A percentile compares a stretch with the other conserved stretches of the same genome.
Evolutionary conservation across 2,797 vertebrate genomes (phyloP).

Genomic region (Kryptolebias ocellatus): DNA sequence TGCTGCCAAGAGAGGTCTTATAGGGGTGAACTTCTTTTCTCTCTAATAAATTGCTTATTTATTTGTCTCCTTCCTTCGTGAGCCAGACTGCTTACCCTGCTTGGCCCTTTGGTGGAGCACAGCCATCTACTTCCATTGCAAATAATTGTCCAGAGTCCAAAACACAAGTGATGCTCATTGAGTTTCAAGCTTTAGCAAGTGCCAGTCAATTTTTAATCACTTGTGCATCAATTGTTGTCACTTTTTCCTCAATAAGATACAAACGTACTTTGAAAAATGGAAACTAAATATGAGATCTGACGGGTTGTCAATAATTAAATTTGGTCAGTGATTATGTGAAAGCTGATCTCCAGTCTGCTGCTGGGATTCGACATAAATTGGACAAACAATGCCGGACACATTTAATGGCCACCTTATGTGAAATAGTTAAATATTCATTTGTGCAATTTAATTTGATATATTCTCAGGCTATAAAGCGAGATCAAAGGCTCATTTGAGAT

Average conservation of each 20-base stretch:
- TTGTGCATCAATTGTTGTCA: slow-evolving; percentile 58
- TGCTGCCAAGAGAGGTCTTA: slow-evolving; percentile 70
- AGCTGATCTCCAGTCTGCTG: slow-evolving; percentile 13
- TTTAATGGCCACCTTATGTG: slow-evolving; percentile 60
- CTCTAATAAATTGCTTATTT: slow-evolving; percentile 78
- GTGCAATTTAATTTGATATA: slow-evolving; percentile 65
- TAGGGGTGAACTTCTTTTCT: slow-evolving; percentile 68
- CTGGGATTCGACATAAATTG: slow-evolving; percentile 13
- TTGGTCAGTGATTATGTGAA: slow-evolving; percentile 30
- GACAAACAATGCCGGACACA: slow-evolving; percentile 45
- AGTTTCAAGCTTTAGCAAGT: slow-evolving; percentile 47
- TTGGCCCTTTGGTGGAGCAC: slow-evolving; percentile 53
- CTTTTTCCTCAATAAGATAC: slow-evolving; percentile 50
- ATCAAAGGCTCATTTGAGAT: slow-evolving; percentile 66
- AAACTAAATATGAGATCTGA: slow-evolving; percentile 25
- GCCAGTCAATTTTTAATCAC: slow-evolving; percentile 79
- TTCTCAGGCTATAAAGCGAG: slow-evolving; percentile 60
- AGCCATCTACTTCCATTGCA: slow-evolving; percentile 81
- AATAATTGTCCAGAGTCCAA: slow-evolving; percentile 73
- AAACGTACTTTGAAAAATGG: slow-evolving; percentile 31
- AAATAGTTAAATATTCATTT: slow-evolving; percentile 73
- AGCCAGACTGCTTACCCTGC: slow-evolving; percentile 70
- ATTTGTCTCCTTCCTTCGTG: slow-evolving; percentile 58
- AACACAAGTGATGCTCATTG: slow-evolving; percentile 48
- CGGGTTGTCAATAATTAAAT: slow-evolving; percentile 29